Base-by-base conservation (phyloP, 2,888 invertebrate genomes). In the Dugesia japonica region DNA sequence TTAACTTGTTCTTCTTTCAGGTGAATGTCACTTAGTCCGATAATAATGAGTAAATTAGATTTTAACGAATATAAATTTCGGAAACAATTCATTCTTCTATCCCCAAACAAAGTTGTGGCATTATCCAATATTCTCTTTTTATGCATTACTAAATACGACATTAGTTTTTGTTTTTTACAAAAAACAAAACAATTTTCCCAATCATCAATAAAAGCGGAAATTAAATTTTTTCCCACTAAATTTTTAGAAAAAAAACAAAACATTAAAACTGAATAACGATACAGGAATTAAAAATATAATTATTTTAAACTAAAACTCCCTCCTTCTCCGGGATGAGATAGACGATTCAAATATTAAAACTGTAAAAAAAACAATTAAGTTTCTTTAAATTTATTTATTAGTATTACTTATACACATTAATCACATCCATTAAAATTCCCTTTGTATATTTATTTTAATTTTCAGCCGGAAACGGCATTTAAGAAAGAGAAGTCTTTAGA, bases 401-500 rank as follows among this genome's bases (percentile, higher is more conserved):
- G n/a, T 56, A 56, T 56, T 56, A 56, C 56, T 56, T 56, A 56
- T 56, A 9, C 17, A 56, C 56, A 56, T 56, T 56, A 56, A 56
- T 56, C 56, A 56, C 4, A 56, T 56, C 56, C 56, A 56, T 56
- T 56, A 56, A 56, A 56, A 56, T 13, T 56, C 17, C 56, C 56
- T 56, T 56, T 56, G 56, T 56, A 56, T 56, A 56, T 56, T 56
- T 56, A 56, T 56, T 56, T 56, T 56, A 56, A 56, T 56, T 56
- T 56, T 56, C 56, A 56, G 56, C 56, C 56, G 56, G 56, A 56
- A 56, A 56, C 56, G 56, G 56, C 56, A 56, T 56, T 56, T 56
- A 56, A 56, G 56, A 56, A 56, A 56, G 23, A 56, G 56, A 56
- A 56, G 56, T 56, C 56, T 56, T 56, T 56, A 56, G 56, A 56